Base-by-base conservation (phyloP, 2,888 invertebrate species). In the Sepioteuthis lessoniana region DNA sequence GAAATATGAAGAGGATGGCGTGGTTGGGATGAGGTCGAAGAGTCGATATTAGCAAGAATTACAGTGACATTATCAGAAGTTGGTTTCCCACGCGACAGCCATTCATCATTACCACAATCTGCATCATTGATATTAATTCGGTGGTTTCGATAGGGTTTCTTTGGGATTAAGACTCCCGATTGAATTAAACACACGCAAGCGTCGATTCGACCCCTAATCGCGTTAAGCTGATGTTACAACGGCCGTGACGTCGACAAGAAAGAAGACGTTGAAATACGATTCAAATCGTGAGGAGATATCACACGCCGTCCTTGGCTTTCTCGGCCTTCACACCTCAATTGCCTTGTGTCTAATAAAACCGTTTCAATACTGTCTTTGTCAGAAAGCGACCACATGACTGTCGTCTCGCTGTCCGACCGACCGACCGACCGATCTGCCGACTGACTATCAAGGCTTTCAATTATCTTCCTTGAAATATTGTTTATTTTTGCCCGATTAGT, bases 151-250 rank as follows among this genome's bases (percentile, higher is more conserved):
- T 76, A n/a, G n/a, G 76, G 76, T 31, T 76, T 76, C 76, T n/a
- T 10, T 10, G n/a, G 76, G 76, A 76, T 76, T 76, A 76, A 76
- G n/a, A n/a, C 76, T 13, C n/a, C 76, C 76, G 76, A 76, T 76
- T 76, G 31, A 31, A 76, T 76, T 76, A 76, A 76, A 76, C 76
- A 76, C 76, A 76, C 13, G 76, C 76, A 76, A 76, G 76, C 76
- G 31, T n/a, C 76, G 76, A 76, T 76, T 76, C 76, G 76, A n/a
- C 76, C 76, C 76, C 76, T 76, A 76, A 76, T 76, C 76, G 76
- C 76, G 76, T 76, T 76, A 76, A 76, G 76, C 60, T 60, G 31
- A 60, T 31, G 60, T 60, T 60, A 8, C 31, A 60, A 60, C 60
- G 31, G 60, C 76, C 31, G n/a, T 76, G n/a, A 76, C 76, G n/a